Conservation (phyloP, 2,797 vertebrate genomes). For the Vultur gryphus region DNA sequence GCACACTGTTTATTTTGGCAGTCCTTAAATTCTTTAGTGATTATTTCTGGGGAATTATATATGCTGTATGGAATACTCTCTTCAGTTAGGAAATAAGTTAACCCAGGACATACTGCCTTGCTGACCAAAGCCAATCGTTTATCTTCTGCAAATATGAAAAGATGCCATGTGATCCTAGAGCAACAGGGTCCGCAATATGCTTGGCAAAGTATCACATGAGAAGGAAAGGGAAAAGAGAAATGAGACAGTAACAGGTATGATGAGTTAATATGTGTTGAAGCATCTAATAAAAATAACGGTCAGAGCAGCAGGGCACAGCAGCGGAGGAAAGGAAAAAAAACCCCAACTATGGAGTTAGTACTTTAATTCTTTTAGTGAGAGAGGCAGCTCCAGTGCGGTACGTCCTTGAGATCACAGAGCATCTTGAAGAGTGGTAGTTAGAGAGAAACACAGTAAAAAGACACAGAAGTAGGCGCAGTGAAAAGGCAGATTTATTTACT, state of each 20-base stretch:
- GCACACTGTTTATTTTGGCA: neutral
- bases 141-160: neutral
- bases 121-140: neutral
- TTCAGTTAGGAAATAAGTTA: neutral
- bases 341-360: neutral
- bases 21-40: neutral
- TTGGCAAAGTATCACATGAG: neutral
- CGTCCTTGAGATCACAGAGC: neutral
- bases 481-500: constrained; percentile 89
- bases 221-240: neutral
- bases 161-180: neutral
- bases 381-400: neutral
- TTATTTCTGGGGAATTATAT: neutral
- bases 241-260: neutral
- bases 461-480: constrained; percentile 79
- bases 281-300: neutral
- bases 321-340: neutral
- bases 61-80: neutral
- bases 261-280: constrained; percentile 14
- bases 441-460: constrained; percentile 74
- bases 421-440: constrained; percentile 49
- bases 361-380: constrained; percentile 32
- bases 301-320: neutral
- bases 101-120: neutral
- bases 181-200: neutral